Percentiles rank a stretch among this genome's conserved stretches.
Evolutionary conservation across 2,113 vertebrate genomes (phyloP).

Genomic region (Falco punctatus): DNA sequence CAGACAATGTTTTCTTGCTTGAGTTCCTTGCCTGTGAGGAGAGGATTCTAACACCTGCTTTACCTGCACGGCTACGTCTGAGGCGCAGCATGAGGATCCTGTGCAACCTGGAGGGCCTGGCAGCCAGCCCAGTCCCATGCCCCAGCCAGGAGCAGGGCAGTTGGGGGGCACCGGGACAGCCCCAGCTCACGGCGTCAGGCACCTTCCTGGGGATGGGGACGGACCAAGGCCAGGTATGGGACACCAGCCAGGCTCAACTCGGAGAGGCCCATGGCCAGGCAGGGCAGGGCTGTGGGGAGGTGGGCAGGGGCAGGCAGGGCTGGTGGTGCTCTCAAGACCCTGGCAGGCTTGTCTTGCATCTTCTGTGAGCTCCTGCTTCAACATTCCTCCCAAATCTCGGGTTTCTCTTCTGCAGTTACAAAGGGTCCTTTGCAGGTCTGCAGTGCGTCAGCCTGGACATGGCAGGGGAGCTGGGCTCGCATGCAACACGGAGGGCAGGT

Average conservation of each 20-base stretch:
- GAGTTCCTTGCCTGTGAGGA: neutral
- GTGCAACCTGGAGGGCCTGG: rapidly evolving
- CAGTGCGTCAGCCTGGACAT: rapidly evolving
- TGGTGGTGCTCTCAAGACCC: neutral
- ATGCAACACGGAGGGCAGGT: neutral
- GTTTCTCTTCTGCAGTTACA: neutral
- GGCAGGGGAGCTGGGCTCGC: neutral
- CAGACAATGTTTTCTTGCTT: neutral
- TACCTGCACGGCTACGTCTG: rapidly evolving
- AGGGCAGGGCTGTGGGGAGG: neutral
- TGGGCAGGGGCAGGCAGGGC: neutral
- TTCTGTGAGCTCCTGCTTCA: neutral
- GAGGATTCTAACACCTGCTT: neutral
- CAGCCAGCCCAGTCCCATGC: neutral
- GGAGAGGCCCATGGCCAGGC: neutral
- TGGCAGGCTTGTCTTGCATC: neutral
- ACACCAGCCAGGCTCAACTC: neutral
- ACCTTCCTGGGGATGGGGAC: neutral
- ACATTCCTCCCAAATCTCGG: neutral
- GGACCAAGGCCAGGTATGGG: neutral
- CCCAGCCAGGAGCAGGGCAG: neutral
- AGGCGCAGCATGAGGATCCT: rapidly evolving
- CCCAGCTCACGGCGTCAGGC: no score
- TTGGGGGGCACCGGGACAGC: rapidly evolving
- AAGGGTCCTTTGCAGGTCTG: neutral